A percentile compares a stretch with the other conserved stretches of the same genome.
phyloP scores from a whole-genome alignment of 2,797 vertebrate genomes.

The Channallabes apus region DNA sequence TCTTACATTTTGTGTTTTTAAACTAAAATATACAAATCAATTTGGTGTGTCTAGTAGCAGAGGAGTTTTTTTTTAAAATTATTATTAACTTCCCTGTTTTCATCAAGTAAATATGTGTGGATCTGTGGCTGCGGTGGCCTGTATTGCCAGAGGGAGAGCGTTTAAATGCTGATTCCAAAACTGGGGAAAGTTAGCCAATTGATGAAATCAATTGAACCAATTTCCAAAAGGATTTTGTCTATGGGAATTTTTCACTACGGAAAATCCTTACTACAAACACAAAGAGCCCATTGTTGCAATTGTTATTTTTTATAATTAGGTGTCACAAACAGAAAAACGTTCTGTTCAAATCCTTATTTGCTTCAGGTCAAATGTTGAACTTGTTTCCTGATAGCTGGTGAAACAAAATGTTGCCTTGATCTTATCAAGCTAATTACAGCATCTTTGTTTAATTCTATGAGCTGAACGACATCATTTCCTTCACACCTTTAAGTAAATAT shows the following conservation, averaged over 20 bases:
- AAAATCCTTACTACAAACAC: neutral
- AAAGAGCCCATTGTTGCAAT: constrained; percentile 4
- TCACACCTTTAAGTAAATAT: neutral
- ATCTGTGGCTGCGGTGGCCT: constrained; percentile 10
- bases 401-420: neutral
- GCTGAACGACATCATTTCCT: neutral
- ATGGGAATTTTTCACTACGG: constrained; percentile 23
- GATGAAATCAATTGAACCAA: constrained; percentile 33
- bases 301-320: neutral
- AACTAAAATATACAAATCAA: neutral
- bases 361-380: neutral
- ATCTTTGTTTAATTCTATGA: neutral
- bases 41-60: neutral
- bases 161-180: constrained; percentile 34
- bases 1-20: neutral
- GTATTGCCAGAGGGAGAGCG: constrained; percentile 28
- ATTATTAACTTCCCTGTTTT: neutral
- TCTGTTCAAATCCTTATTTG: constrained; percentile 7
- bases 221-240: constrained; percentile 29
- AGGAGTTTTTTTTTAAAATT: neutral
- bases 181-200: constrained; percentile 14
- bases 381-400: neutral
- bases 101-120: neutral
- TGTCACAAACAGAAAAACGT: neutral
- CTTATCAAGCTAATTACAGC: constrained; percentile 2